phyloP scores from a whole-genome alignment of 2,113 vertebrate species.

The Dunckerocampus dactyliophorus region DNA sequence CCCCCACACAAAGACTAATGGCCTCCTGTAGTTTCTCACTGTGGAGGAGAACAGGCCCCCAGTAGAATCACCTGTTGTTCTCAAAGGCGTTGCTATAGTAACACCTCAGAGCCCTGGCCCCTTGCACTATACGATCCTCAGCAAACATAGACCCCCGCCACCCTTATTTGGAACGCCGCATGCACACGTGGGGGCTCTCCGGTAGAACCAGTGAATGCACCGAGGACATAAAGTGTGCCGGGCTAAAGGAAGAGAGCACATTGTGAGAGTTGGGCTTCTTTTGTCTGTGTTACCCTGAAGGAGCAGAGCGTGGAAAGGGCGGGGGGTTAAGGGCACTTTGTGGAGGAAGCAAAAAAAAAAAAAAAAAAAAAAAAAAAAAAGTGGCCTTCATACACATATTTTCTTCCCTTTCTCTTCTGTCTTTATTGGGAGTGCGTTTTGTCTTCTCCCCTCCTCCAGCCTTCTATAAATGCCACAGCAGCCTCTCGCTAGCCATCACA shows the following conservation, averaged over 20 bases:
- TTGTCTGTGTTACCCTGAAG: slow-evolving; percentile 65
- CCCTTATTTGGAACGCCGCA: slow-evolving; percentile 43
- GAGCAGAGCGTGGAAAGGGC: slow-evolving; percentile 39
- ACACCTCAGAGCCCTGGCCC: slow-evolving; percentile 57
- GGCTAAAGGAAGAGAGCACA: slow-evolving; percentile 55
- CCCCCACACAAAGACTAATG: slow-evolving; percentile 17
- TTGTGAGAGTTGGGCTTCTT: slow-evolving; percentile 61
- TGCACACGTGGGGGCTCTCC: slow-evolving; percentile 49
- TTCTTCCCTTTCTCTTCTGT: slow-evolving; percentile 74
- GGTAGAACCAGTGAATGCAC: slow-evolving; percentile 61
- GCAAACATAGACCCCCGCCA: slow-evolving; percentile 56
- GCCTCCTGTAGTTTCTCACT: slow-evolving; percentile 45
- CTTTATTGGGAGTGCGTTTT: slow-evolving; percentile 78
- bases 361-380: slow-evolving; percentile 43
- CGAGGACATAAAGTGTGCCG: slow-evolving; percentile 70
- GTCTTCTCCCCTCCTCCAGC: slow-evolving; percentile 55
- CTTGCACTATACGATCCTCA: slow-evolving; percentile 60
- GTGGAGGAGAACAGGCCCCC: slow-evolving; percentile 42
- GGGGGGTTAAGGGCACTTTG: slow-evolving; percentile 39
- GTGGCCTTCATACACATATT: slow-evolving; percentile 73
- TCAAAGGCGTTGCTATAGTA: slow-evolving; percentile 71
- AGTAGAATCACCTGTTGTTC: slow-evolving; percentile 72
- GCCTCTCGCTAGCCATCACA: slow-evolving; percentile 71
- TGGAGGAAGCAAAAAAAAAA: slow-evolving; percentile 39
- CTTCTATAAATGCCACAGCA: slow-evolving; percentile 78